A percentile compares a stretch with the other conserved stretches of the same genome.
Conservation (phyloP, 2,888 invertebrate species). For the Drosophila mulleri region DNA sequence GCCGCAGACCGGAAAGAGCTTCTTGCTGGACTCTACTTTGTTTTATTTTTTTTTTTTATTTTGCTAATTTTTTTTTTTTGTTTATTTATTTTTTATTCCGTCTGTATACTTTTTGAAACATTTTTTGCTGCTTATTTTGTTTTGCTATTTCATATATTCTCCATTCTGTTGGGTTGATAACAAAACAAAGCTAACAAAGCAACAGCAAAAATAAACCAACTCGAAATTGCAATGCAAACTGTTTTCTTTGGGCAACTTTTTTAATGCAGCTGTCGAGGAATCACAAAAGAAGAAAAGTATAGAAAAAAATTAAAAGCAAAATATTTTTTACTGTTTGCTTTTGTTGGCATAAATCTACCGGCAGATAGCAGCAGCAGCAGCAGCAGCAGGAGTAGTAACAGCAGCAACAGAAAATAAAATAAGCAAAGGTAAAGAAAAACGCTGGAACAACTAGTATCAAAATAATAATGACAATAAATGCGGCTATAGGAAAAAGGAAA, state of each 20-base stretch:
- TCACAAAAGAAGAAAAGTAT: constrained; percentile 29
- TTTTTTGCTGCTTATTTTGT: constrained; percentile 48
- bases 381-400: constrained; percentile 4
- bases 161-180: constrained; percentile 60
- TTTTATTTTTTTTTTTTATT: constrained; percentile 12
- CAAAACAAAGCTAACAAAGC: constrained; percentile 68
- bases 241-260: constrained; percentile 72
- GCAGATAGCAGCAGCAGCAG: constrained; percentile 51
- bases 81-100: constrained; percentile 27
- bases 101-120: constrained; percentile 56
- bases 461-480: constrained; percentile 80
- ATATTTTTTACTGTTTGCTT: constrained; percentile 65
- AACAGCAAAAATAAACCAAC: constrained; percentile 61
- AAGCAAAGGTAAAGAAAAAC: constrained; percentile 30
- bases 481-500: constrained; percentile 39
- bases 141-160: constrained; percentile 43
- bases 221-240: constrained; percentile 77
- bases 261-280: constrained; percentile 65
- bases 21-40: constrained; percentile 46
- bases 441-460: constrained; percentile 52
- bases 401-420: constrained; percentile 15
- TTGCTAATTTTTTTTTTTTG: neutral
- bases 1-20: constrained; percentile 59
- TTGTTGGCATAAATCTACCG: constrained; percentile 75
- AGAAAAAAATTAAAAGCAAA: constrained; percentile 30